Evolutionary conservation across 2,888 invertebrate species (phyloP), one percentile per base, ranked within the genome.

Genomic region (Drosophila algonquin): DNA sequence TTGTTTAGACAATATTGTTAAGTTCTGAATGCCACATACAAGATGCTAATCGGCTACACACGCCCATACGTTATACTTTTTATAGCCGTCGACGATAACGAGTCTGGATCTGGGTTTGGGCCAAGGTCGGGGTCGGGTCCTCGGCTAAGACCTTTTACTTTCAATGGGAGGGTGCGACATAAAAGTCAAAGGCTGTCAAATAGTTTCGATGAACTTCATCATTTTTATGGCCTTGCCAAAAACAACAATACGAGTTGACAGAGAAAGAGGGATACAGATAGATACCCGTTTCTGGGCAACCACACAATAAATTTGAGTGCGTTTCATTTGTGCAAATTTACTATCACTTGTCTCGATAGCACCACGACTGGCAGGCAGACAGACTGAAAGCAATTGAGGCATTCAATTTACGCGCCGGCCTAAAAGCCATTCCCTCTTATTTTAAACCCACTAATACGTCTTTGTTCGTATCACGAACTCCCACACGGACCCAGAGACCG

Each of bases 181-280:
- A 69, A 73, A 60, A 78, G 71, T 72, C 68, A 76, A 67, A 73
- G 68, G 70, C 74, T 74, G 74, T 75, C 67, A 68, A 82, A 87
- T 81, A 81, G 88, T 79, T 81, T 75, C 85, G 74, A 77, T 81
- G 82, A 82, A 82, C 88, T 82, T 79, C 70, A 82, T 85, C 81
- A 81, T 76, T 81, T 85, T 79, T 85, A 78, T 87, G 73, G 32
- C 21, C 46, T 50, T 18, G 46, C 58, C 53, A 47, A 50, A 67
- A 54, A 47, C 79, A 16, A 54, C 2, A 50, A 55, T 30, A 65
- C 59, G 48, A 63, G 12, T n/a, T n/a, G n/a, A n/a, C n/a, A 61
- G 64, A 63, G 58, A 63, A 24, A 45, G 48, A 63, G 12, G 35
- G 12, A 8, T 32, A 51, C 57, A 63, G 60, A 63, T 54, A 67